These are phyloP conservation scores for Ophion obscuratus DNA, from an alignment of 2,888 invertebrate species.

Conservation along the genomic window DNA sequence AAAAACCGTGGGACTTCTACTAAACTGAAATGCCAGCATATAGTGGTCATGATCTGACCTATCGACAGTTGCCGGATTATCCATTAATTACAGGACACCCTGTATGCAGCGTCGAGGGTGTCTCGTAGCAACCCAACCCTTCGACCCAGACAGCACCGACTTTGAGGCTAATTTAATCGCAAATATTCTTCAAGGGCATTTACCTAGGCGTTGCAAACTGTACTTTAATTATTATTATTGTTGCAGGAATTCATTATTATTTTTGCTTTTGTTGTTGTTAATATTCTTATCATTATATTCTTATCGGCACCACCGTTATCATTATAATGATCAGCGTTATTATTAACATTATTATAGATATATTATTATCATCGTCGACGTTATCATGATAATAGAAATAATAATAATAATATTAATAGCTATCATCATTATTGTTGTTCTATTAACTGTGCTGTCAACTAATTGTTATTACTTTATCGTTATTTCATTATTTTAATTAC, in stretches of 20 bases:
- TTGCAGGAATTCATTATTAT: neutral
- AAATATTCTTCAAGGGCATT: neutral
- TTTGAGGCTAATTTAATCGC: neutral
- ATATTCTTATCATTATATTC: neutral
- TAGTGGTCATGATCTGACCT: too few species aligned
- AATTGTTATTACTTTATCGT: neutral
- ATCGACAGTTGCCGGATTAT: too few species aligned
- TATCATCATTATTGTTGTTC: neutral
- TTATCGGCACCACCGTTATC: neutral
- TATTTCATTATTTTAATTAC: neutral
- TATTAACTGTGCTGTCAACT: neutral
- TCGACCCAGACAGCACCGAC: neutral
- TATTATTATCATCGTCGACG: neutral
- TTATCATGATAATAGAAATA: neutral
- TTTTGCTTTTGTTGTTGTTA: too few species aligned
- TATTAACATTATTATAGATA: neutral
- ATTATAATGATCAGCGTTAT: neutral
- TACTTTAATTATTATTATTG: neutral
- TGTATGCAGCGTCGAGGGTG: constrained; percentile 43
- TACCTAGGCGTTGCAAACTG: neutral
- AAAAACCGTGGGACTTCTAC: too few species aligned
- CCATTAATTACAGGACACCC: too few species aligned
- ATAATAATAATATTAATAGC: neutral
- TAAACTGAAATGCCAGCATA: too few species aligned
- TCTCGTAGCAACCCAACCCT: constrained; percentile 64